phyloP scores from a whole-genome alignment of 2,113 vertebrate species.

The Bombycilla garrulus region DNA sequence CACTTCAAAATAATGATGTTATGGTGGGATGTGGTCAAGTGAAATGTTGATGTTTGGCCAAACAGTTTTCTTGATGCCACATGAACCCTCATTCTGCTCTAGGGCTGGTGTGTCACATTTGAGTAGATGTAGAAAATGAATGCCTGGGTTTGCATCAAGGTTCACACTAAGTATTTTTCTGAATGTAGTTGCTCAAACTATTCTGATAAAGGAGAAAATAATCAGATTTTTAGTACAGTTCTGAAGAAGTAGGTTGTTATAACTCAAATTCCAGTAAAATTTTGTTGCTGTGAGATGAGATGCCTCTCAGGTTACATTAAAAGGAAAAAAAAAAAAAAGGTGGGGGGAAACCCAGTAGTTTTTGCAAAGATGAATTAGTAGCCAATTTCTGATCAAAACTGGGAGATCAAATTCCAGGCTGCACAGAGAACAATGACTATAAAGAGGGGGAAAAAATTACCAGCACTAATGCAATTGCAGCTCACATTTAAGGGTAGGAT shows the following conservation, averaged over 20 bases:
- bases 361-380: not conserved
- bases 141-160: not conserved
- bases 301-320: not conserved
- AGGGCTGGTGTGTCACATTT: not conserved
- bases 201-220: not conserved
- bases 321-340: rapidly evolving
- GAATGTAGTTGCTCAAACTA: not conserved
- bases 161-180: not conserved
- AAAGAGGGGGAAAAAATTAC: not conserved
- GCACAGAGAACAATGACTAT: not conserved
- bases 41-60: not conserved
- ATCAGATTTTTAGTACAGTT: not conserved
- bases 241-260: not conserved
- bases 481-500: not conserved
- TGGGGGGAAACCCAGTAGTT: rapidly evolving
- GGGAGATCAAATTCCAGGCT: not conserved
- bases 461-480: not conserved
- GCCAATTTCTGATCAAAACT: not conserved
- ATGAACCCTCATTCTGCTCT: not conserved
- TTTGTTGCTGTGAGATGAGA: not conserved
- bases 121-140: not conserved
- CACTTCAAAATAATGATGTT: not conserved
- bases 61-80: not conserved
- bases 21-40: not conserved
- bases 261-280: not conserved